Percentiles rank a stretch among this genome's conserved stretches.
Conservation (phyloP, 2,797 vertebrate genomes). For the Schizothorax lantsangensis region DNA sequence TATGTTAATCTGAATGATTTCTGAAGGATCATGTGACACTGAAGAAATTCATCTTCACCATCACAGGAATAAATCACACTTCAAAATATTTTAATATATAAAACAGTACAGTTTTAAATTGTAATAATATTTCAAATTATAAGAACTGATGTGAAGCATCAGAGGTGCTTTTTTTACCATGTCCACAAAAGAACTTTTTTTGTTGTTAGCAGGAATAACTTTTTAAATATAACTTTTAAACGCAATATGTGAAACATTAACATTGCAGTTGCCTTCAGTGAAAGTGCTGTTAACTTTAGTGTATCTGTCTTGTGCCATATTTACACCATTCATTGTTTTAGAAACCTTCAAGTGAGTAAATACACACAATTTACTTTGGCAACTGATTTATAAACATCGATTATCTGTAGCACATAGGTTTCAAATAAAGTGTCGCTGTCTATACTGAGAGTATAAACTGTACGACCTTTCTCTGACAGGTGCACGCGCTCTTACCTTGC, state of each 20-base stretch:
- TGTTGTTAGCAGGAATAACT: not conserved
- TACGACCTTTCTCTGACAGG: slow-evolving; percentile 44
- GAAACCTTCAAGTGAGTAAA: not conserved
- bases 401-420: not conserved
- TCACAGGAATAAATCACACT: not conserved
- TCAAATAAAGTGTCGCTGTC: not conserved
- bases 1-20: not conserved
- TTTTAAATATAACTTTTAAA: not conserved
- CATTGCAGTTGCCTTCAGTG: not conserved
- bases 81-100: not conserved
- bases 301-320: not conserved
- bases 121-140: too few relatives aligned
- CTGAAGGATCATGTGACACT: not conserved
- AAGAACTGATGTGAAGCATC: not conserved
- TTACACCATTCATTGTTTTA: not conserved
- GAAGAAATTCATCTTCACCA: not conserved
- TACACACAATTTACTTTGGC: not conserved
- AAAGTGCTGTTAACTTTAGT: not conserved
- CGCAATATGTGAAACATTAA: not conserved
- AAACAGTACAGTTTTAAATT: not conserved
- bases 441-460: not conserved
- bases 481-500: slow-evolving; percentile 78
- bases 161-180: not conserved
- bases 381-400: not conserved
- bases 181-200: not conserved